Evolutionary conservation across 2,113 vertebrate species (phyloP), one percentile per base, ranked within the genome.

Genomic region (Irena cyanogastra): DNA sequence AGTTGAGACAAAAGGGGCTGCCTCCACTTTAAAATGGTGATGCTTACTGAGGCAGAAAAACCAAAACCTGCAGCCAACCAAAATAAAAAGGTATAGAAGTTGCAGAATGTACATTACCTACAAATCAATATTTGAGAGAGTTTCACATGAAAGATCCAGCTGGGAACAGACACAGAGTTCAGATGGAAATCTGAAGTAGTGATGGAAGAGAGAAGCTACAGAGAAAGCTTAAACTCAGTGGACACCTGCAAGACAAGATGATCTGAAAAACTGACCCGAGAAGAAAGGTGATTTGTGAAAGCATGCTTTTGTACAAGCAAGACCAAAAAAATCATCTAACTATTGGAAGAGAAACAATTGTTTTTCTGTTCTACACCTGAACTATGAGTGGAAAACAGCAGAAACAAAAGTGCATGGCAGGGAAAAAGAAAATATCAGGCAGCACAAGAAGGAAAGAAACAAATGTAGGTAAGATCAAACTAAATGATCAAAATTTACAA

Each of bases 111-210:
- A 78, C 81, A 61, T 93, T 72, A 87, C 56, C 69, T 75, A 79
- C n/a, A 89, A 82, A 94, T 91, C 57, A 4, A 65, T 89, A 94
- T 44, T 89, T 95, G 60, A 83, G 72, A 54, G 50, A 91, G 77
- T 84, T 91, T 93, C 93, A 92, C 87, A 78, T 53, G 53, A 94
- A 69, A 91, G 53, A 94, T 89, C 91, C 94, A 94, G 87, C 95
- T 95, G 93, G 56, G 94, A 95, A 92, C 24, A 94, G 83, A 94
- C 76, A 78, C 74, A 87, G 74, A 93, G 91, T 92, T 97, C 88
- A 93, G 88, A 88, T 61, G 50, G 75, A 93, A 94, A 93, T 91
- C 71, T 80, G 45, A 88, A 88, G 47, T 31, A 88, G 68, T 6
- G 41, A 94, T 75, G 72, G 86, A 95, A 94, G 42, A 92, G 42